Conservation (phyloP, 2,797 vertebrate species). For the Tangara arthus region DNA sequence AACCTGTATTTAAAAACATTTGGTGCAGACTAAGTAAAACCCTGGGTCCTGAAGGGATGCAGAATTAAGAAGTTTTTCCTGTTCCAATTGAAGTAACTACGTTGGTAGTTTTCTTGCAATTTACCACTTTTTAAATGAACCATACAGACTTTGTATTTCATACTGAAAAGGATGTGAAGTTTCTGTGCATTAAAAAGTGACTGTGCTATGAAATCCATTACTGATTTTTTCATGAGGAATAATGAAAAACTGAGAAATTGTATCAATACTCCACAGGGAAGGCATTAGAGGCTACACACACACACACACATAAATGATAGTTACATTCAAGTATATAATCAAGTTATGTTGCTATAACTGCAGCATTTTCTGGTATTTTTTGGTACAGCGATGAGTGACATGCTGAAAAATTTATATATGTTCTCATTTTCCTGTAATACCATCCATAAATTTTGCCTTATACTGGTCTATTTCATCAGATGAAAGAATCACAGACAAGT, state of each 20-base stretch:
- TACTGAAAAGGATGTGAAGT: background rate
- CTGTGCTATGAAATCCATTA: background rate
- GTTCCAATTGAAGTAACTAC: background rate
- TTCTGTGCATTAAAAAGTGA: background rate
- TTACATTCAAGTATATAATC: background rate
- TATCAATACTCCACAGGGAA: background rate
- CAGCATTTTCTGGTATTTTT: background rate
- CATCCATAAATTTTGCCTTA: background rate
- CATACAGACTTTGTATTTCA: background rate
- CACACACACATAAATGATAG: no score
- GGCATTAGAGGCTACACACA: background rate
- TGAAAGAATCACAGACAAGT: background rate
- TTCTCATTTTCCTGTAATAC: background rate
- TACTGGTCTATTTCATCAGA: background rate
- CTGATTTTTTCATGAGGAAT: background rate
- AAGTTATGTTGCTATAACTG: background rate
- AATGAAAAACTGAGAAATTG: background rate
- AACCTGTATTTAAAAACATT: background rate
- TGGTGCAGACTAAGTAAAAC: background rate
- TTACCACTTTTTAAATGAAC: background rate
- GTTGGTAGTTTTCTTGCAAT: background rate
- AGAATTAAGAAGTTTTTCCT: background rate
- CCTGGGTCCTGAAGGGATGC: background rate
- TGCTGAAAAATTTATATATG: background rate
- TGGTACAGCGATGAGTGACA: background rate